A percentile compares a stretch with the other conserved stretches of the same genome.
These are phyloP conservation scores for Tokudaia tokunoshimensis DNA, from an alignment of 2,797 vertebrate species.

Conservation along the genomic window DNA sequence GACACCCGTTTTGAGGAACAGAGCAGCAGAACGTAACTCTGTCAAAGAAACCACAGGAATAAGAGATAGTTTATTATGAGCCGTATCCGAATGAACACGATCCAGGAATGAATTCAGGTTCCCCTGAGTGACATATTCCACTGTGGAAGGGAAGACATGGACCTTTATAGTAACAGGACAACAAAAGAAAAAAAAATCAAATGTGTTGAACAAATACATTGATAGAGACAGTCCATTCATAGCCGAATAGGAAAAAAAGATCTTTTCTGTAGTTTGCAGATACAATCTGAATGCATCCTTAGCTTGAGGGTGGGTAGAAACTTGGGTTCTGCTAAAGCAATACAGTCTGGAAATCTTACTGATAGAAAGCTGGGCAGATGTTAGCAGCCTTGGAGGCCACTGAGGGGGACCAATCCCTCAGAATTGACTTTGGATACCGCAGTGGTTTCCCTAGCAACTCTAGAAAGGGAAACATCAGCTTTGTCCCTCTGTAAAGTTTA, in stretches of 20 bases:
- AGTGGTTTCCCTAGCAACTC: neutral
- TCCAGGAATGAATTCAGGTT: neutral
- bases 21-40: neutral
- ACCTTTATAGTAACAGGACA: neutral
- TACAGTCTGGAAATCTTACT: neutral
- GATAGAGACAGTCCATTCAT: neutral
- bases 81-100: neutral
- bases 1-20: neutral
- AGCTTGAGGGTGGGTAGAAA: neutral
- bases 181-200: neutral
- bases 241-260: neutral
- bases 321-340: neutral
- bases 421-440: neutral
- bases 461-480: neutral
- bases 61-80: neutral
- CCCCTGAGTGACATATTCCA: neutral
- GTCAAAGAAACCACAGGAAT: neutral
- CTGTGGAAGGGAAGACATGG: neutral
- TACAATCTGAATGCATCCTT: neutral
- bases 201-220: neutral
- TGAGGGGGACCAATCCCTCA: neutral
- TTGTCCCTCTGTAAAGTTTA: neutral
- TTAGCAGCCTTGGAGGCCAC: neutral
- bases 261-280: neutral
- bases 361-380: neutral